These are phyloP conservation scores for Drosophila saltans DNA, from an alignment of 1,140 invertebrate genomes.

Conservation along the genomic window DNA sequence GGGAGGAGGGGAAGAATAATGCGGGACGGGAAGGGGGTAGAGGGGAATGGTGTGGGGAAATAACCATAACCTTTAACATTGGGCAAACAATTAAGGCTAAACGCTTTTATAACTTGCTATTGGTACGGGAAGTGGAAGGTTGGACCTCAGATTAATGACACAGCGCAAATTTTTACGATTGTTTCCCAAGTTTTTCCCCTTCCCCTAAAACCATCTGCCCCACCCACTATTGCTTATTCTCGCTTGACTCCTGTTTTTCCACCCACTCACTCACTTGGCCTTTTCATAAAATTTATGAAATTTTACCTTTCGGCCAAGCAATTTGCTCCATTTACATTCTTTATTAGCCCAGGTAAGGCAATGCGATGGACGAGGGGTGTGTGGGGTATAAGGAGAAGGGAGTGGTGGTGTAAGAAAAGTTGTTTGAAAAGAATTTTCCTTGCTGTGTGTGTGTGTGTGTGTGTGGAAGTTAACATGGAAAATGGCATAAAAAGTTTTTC, in stretches of 20 bases:
- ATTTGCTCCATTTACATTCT: conserved; percentile 81
- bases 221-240: too few species aligned
- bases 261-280: conserved; percentile 2
- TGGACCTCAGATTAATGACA: conserved; percentile 59
- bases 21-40: neutral
- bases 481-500: conserved; percentile 22
- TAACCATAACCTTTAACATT: conserved; percentile 60
- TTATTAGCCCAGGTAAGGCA: conserved; percentile 25
- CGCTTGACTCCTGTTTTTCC: neutral
- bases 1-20: conserved; percentile 13
- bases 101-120: conserved; percentile 59
- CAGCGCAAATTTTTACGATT: conserved; percentile 62
- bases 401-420: conserved; percentile 5
- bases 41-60: neutral
- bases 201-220: neutral
- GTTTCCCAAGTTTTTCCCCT: conserved; percentile 38
- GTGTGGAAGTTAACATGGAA: conserved; percentile 20
- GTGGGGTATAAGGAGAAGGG: neutral
- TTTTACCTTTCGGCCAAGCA: conserved; percentile 61
- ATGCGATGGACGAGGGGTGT: too few species aligned
- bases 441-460: neutral
- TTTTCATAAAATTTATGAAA: conserved; percentile 51
- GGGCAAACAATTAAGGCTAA: conserved; percentile 55
- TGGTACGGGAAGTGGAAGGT: conserved; percentile 25
- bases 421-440: conserved; percentile 16